Conservation (phyloP, 2,888 invertebrate species). For the Tholera decimalis region DNA sequence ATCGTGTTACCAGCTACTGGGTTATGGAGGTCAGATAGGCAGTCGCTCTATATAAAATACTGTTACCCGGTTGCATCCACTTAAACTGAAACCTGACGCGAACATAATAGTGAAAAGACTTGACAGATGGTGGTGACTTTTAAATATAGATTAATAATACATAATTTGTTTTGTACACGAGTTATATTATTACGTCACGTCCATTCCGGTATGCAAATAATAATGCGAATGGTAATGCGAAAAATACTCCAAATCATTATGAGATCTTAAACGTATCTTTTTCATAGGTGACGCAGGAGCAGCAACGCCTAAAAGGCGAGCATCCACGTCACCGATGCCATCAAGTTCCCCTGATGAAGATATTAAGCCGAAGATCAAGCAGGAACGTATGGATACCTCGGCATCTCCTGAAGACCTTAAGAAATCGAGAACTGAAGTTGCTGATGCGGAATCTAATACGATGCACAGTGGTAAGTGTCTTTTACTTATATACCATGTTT, state of each 20-base stretch:
- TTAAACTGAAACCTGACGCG: no score
- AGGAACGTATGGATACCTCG: constrained; percentile 93
- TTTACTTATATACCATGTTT: constrained; percentile 1
- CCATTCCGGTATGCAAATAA: not conserved
- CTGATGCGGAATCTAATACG: constrained; percentile 97
- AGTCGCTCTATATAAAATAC: no score
- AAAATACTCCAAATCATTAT: not conserved
- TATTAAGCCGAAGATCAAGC: constrained; percentile 92
- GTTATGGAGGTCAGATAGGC: no score
- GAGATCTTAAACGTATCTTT: not conserved
- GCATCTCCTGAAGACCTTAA: constrained; percentile 93
- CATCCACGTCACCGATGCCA: constrained; percentile 91
- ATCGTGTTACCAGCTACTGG: no score
- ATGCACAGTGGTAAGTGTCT: constrained; percentile 96
- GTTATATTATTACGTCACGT: not conserved
- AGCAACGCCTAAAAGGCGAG: constrained; percentile 92
- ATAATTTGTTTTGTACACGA: not conserved
- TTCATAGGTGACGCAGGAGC: constrained; percentile 89
- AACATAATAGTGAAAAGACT: no score
- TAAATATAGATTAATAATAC: not conserved
- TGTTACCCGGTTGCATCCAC: no score
- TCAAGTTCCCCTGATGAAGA: constrained; percentile 90
- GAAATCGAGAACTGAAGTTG: constrained; percentile 95
- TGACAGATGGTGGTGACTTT: no score
- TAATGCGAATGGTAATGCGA: no score